Base-by-base conservation (phyloP, 2,113 vertebrate species). In the Tonatia bakeri region DNA sequence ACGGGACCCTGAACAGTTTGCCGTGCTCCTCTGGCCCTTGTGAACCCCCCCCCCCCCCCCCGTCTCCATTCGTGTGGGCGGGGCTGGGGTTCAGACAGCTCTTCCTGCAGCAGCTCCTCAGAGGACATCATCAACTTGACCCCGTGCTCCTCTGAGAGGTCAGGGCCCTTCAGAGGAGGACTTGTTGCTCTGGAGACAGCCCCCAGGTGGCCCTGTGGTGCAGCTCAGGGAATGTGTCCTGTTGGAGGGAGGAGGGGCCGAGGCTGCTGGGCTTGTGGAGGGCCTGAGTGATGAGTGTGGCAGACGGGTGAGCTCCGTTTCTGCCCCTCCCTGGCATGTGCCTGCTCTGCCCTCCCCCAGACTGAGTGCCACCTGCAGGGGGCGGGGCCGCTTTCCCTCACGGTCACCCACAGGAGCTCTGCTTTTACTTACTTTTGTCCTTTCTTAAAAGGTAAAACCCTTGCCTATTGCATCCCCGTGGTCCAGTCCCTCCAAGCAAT, bases 381-480 rank as follows among this genome's bases (percentile, higher is more conserved):
- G 45, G 67, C 33, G n/a, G 64, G n/a, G 7, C 28, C 45, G 28
- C 1, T 54, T 17, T 85, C 31, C 43, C 40, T 31, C 10, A 1
- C 33, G 22, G 1, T 31, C 54, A 7, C 52, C 38, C 87, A 4
- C 3, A 40, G 7, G 67, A 84, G 19, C 26, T 67, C 10, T 26
- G 43, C 72, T 72, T 92, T 84, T 94, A 73, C 61, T n/a, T 64
- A 50, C n/a, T 90, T 61, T 86, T 75, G 17, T 33, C 24, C 59
- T 81, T 67, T 97, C 75, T 77, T 94, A 95, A 88, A 98, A 99
- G 99, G 99, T 96, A 99, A 99, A 98, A 99, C 99, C 0, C 98
- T 99, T 92, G 99, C 99, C 36, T 99, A 99, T 85, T 99, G 99
- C 0, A 98, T 99, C 96, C 99, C 99, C 0, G 91, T 99, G 93